Conservation (phyloP, 2,888 invertebrate species). For the Blastobasis adustella region DNA sequence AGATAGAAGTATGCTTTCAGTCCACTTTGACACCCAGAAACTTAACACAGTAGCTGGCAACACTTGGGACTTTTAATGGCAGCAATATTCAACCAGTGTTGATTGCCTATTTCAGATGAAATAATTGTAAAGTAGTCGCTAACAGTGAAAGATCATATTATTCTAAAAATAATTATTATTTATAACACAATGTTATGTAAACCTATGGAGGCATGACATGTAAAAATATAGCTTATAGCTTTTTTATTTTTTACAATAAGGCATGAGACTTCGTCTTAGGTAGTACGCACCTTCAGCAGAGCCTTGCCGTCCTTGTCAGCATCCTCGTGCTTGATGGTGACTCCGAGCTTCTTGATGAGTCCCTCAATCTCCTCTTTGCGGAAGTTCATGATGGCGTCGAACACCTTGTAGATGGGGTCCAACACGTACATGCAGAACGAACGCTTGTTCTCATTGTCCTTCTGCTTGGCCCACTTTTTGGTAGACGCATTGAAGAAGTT, state of each 20-base stretch:
- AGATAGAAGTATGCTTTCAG: constrained; percentile 52
- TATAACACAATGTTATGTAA: too few species aligned
- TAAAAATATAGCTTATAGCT: too few species aligned
- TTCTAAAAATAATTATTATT: too few species aligned
- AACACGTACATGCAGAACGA: constrained; percentile 99
- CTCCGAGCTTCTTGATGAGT: constrained; percentile 92
- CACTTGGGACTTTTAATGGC: constrained; percentile 57
- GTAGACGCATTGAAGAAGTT: constrained; percentile 98
- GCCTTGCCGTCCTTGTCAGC: constrained; percentile 97
- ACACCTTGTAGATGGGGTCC: constrained; percentile 98
- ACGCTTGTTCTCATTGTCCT: constrained; percentile 93
- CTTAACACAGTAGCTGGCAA: constrained; percentile 57
- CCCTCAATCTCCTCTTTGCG: constrained; percentile 94
- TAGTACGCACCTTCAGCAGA: constrained; percentile 84
- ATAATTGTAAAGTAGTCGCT: too few species aligned
- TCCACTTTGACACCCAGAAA: constrained; percentile 71
- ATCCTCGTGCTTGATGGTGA: constrained; percentile 95
- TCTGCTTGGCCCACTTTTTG: constrained; percentile 98
- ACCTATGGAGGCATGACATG: too few species aligned
- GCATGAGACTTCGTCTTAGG: too few species aligned
- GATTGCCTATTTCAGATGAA: too few species aligned
- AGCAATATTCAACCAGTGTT: too few species aligned
- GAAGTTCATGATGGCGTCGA: constrained; percentile 89
- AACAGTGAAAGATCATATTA: too few species aligned
- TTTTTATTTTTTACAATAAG: too few species aligned